phyloP scores from a whole-genome alignment of 2,113 vertebrate genomes.

The Platichthys stellatus region DNA sequence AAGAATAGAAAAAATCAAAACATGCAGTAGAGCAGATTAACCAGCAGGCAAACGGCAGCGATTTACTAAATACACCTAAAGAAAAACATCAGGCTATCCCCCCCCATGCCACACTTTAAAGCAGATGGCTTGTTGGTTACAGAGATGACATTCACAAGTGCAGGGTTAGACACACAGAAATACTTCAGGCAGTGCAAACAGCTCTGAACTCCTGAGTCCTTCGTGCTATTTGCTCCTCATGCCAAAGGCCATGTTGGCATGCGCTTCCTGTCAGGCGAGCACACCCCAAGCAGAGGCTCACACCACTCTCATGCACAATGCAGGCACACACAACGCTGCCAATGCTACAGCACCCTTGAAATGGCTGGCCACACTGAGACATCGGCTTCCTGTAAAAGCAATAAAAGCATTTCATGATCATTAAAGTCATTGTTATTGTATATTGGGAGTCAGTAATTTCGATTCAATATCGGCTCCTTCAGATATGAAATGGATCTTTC shows the following conservation, averaged over 20 bases:
- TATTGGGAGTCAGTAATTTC: neutral
- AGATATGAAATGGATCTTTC: neutral
- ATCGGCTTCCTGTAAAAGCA: constrained; percentile 72
- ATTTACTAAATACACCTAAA: neutral
- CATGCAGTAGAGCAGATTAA: neutral
- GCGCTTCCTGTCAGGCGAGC: constrained; percentile 40
- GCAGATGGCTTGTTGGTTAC: constrained; percentile 3
- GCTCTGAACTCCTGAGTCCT: constrained; percentile 7
- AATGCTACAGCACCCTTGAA: constrained; percentile 72
- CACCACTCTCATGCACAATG: constrained; percentile 20
- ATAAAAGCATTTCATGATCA: constrained; percentile 58
- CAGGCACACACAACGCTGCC: constrained; percentile 57
- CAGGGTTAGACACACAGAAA: neutral
- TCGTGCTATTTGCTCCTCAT: constrained; percentile 19
- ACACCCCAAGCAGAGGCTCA: constrained; percentile 29
- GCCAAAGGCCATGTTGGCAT: constrained; percentile 24
- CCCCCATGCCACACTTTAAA: neutral
- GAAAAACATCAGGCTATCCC: neutral
- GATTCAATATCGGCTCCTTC: neutral
- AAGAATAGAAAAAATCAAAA: constrained; percentile 18
- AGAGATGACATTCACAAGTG: neutral
- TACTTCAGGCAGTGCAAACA: neutral
- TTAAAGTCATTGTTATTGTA: neutral
- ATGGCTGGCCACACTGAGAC: constrained; percentile 46
- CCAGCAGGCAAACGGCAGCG: neutral